These are phyloP conservation scores for Anoplius nigerrimus DNA, from an alignment of 2,888 invertebrate genomes.

Conservation along the genomic window DNA sequence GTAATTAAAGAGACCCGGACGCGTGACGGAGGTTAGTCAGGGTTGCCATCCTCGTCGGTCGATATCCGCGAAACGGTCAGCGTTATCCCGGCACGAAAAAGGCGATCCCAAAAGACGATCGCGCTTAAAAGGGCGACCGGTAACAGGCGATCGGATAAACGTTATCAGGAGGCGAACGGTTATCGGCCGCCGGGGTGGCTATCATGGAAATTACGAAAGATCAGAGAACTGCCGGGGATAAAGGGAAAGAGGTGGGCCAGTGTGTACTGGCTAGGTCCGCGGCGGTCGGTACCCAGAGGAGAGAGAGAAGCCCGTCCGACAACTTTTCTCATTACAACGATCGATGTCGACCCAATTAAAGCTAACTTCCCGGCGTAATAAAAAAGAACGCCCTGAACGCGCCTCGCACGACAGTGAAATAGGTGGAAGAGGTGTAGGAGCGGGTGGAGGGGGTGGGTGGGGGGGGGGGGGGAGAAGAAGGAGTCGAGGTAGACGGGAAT, in stretches of 20 bases:
- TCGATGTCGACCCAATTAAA: conserved; percentile 70
- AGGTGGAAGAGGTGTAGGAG: background rate
- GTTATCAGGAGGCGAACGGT: background rate
- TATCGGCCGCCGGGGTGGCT: background rate
- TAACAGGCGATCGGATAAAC: background rate
- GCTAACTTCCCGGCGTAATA: conserved; percentile 56
- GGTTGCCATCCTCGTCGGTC: too few species aligned
- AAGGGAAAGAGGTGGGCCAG: conserved; percentile 29
- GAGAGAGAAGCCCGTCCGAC: conserved; percentile 49
- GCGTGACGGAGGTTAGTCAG: too few species aligned
- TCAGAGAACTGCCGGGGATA: conserved; percentile 5
- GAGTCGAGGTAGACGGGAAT: conserved; percentile 5
- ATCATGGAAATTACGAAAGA: conserved; percentile 13
- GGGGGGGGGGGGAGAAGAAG: background rate
- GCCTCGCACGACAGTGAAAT: conserved; percentile 9
- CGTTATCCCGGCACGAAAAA: too few species aligned
- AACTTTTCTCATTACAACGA: conserved; percentile 72
- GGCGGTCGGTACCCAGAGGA: conserved; percentile 39
- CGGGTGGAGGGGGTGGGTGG: background rate
- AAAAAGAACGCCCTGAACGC: conserved; percentile 32
- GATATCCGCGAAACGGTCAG: too few species aligned
- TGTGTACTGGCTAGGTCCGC: conserved; percentile 27
- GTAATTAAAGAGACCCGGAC: conserved; percentile 41
- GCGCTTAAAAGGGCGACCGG: too few species aligned
- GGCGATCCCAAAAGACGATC: too few species aligned